Evolutionary conservation across 2,888 invertebrate species (phyloP).

Genomic region (Baronia brevicornis): DNA sequence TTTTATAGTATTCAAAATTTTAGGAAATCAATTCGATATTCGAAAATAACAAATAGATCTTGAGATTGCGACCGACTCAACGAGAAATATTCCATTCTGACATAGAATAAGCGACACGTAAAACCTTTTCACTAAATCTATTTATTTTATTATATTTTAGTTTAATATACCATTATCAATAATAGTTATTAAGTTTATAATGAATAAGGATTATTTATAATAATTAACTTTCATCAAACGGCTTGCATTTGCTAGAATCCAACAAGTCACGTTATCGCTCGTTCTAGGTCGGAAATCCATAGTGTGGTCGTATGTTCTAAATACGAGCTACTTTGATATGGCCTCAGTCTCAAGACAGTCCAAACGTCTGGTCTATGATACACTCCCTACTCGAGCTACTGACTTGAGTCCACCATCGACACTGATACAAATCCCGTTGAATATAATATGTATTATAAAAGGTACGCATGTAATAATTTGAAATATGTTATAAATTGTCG

Average conservation of each 20-base stretch:
- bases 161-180: constrained; percentile 46
- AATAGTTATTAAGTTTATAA: constrained; percentile 50
- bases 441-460: too few relatives aligned
- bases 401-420: constrained; percentile 56
- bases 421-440: constrained; percentile 18
- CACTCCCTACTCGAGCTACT: constrained; percentile 69
- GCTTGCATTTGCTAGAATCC: constrained; percentile 32
- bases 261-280: constrained; percentile 38
- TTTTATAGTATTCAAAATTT: constrained; percentile 8
- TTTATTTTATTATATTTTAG: too few relatives aligned
- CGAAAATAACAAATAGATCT: constrained; percentile 59
- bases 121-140: constrained; percentile 60
- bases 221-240: constrained; percentile 41
- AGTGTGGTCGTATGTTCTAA: constrained; percentile 31
- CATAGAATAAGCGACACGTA: constrained; percentile 72
- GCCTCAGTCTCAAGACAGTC: constrained; percentile 74
- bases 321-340: constrained; percentile 70
- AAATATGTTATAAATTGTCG: constrained; percentile 1
- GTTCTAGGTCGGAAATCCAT: constrained; percentile 66
- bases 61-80: constrained; percentile 69
- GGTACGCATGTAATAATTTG: too few relatives aligned
- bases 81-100: constrained; percentile 53
- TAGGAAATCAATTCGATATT: constrained; percentile 31
- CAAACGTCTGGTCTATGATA: constrained; percentile 68
- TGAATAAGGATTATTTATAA: constrained; percentile 56